Conservation (phyloP, 1,140 invertebrate species). For the Hypsibius dujardini region DNA sequence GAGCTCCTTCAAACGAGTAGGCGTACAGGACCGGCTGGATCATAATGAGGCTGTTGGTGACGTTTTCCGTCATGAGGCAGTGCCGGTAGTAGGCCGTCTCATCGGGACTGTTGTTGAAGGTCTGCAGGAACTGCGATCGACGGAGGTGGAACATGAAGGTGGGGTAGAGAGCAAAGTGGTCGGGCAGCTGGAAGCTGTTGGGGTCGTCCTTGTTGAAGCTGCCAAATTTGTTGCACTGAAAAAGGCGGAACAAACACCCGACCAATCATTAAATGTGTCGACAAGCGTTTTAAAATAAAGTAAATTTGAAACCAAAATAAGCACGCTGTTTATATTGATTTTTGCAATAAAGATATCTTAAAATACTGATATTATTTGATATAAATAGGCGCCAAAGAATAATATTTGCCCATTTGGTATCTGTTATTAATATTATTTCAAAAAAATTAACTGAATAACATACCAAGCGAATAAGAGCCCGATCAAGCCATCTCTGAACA, state of each 20-base stretch:
- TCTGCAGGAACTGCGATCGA: constrained; percentile 95
- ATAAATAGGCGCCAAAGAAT: no score
- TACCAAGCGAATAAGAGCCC: constrained; percentile 89
- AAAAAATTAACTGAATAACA: constrained; percentile 24
- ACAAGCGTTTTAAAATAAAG: background rate
- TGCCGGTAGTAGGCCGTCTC: constrained; percentile 98
- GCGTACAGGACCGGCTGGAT: constrained; percentile 97
- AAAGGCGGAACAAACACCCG: background rate
- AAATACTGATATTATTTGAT: background rate
- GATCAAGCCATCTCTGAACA: constrained; percentile 90
- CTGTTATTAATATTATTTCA: no score
- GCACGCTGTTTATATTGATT: no score
- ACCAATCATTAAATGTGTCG: background rate
- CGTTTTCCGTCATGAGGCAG: constrained; percentile 87
- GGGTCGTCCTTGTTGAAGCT: constrained; percentile 95
- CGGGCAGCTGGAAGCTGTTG: constrained; percentile 77
- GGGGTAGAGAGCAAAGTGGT: constrained; percentile 93
- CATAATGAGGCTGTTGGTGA: constrained; percentile 95
- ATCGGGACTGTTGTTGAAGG: constrained; percentile 99
- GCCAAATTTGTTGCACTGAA: constrained; percentile 94
- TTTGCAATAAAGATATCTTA: constrained; percentile 14
- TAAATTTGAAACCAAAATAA: no score
- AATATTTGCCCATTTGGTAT: no score
- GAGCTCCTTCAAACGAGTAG: constrained; percentile 91
- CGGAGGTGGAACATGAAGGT: constrained; percentile 99